Conservation (phyloP, 2,888 invertebrate genomes). For the Leucophora obtusa region DNA sequence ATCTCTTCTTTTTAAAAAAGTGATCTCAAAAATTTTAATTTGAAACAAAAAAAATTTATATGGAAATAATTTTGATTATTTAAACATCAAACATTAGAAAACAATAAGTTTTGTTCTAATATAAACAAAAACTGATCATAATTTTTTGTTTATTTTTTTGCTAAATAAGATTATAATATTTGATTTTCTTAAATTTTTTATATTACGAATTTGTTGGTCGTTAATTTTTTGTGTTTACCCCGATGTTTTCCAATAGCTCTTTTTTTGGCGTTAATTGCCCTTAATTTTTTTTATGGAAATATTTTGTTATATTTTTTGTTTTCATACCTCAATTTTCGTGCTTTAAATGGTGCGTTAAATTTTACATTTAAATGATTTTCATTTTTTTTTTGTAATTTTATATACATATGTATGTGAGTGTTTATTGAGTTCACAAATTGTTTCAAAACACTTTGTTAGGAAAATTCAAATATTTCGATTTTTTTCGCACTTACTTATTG, state of each 20-base stretch:
- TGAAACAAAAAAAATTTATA: background rate
- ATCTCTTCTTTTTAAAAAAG: conserved; percentile 7
- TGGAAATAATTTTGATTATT: background rate
- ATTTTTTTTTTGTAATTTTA: conserved; percentile 23
- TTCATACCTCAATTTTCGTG: background rate
- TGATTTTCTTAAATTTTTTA: background rate
- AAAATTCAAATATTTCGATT: conserved; percentile 6
- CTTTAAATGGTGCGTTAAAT: conserved; percentile 37
- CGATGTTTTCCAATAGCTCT: background rate
- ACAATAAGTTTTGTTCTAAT: conserved; percentile 11
- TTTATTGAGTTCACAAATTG: conserved; percentile 14
- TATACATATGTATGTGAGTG: conserved; percentile 10
- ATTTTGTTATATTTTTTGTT: background rate
- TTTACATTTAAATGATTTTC: conserved; percentile 29
- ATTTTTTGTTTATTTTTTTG: conserved; percentile 7
- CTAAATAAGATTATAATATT: background rate
- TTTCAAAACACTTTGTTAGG: conserved; percentile 35
- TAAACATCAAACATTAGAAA: conserved; percentile 6
- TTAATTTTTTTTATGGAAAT: conserved; percentile 19
- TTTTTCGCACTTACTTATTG: conserved; percentile 17
- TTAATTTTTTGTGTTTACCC: background rate
- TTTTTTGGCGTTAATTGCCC: conserved; percentile 32
- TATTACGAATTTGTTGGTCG: background rate
- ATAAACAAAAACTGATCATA: background rate
- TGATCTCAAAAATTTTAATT: conserved; percentile 25